Percentiles rank a stretch among this genome's conserved stretches.
Evolutionary conservation across 2,113 vertebrate genomes (phyloP).

Genomic region (Channa argus): DNA sequence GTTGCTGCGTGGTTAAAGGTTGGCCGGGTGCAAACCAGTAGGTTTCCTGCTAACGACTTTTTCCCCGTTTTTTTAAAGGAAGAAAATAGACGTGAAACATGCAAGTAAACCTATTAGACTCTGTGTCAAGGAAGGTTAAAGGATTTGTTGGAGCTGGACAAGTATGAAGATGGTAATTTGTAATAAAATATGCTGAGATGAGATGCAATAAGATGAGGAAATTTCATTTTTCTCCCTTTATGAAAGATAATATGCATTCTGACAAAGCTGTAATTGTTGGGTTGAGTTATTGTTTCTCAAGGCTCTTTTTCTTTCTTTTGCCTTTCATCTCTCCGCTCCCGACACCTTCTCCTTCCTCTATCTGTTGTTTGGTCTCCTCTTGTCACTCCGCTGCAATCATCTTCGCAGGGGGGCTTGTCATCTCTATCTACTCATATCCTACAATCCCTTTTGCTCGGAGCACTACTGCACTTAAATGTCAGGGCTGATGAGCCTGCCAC

Average conservation of each 20-base stretch:
- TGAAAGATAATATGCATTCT: conserved; percentile 56
- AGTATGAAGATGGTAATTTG: background rate
- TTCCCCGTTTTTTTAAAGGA: background rate
- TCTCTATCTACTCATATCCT: conserved; percentile 89
- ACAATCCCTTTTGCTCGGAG: conserved; percentile 94
- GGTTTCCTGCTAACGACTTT: background rate
- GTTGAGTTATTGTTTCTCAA: conserved; percentile 74
- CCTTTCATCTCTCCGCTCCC: conserved; percentile 73
- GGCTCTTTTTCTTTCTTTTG: conserved; percentile 68
- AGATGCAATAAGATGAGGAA: conserved; percentile 14
- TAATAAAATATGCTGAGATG: conserved; percentile 1
- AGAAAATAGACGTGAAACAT: background rate
- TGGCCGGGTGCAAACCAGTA: background rate
- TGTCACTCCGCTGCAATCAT: conserved; percentile 93
- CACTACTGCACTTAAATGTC: conserved; percentile 99
- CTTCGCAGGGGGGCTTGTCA: conserved; percentile 90
- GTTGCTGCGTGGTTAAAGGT: background rate
- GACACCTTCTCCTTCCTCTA: conserved; percentile 72
- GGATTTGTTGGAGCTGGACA: background rate
- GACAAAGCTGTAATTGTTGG: conserved; percentile 69
- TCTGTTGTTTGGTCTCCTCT: conserved; percentile 81
- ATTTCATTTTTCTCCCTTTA: conserved; percentile 6
- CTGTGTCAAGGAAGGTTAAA: background rate
- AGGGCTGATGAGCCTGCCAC: conserved; percentile 89
- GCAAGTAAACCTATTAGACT: background rate